These are phyloP conservation scores for Caenorhabditis becei DNA, from an alignment of 2,888 invertebrate species.

Conservation along the genomic window DNA sequence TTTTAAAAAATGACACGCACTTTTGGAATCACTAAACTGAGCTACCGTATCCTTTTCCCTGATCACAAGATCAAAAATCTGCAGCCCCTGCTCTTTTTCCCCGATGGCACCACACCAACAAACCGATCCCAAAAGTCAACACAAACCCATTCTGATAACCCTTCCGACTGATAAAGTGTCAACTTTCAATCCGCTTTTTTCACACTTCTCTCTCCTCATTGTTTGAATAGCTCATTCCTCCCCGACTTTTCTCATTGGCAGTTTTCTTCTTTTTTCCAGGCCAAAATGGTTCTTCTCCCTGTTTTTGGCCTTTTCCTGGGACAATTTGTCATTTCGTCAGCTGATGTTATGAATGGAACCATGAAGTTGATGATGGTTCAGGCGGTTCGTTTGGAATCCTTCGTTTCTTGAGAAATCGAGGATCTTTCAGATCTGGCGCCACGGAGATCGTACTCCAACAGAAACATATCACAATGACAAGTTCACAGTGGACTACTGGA, in stretches of 20 bases:
- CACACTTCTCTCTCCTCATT: constrained; percentile 27
- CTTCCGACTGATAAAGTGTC: constrained; percentile 26
- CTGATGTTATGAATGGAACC: constrained; percentile 49
- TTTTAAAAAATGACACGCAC: no score
- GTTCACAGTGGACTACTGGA: constrained; percentile 59
- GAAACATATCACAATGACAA: constrained; percentile 65
- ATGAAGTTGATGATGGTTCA: constrained; percentile 57
- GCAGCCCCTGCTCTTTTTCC: no score
- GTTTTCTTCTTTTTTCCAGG: not conserved
- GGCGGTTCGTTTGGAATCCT: constrained; percentile 26
- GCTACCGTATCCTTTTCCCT: no score
- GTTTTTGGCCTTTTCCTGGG: constrained; percentile 18
- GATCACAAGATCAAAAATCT: not conserved
- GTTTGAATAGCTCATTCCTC: constrained; percentile 30
- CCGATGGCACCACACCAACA: not conserved
- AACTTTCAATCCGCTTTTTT: constrained; percentile 60
- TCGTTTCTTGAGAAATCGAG: not conserved
- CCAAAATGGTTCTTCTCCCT: constrained; percentile 16
- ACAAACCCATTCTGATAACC: constrained; percentile 31
- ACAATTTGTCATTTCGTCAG: not conserved
- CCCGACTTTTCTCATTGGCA: constrained; percentile 18
- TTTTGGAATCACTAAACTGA: no score
- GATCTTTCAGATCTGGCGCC: constrained; percentile 71
- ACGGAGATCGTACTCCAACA: constrained; percentile 74
- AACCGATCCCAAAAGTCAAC: constrained; percentile 43